Evolutionary conservation across 2,888 invertebrate genomes (phyloP).

Genomic region (Eupithecia dodoneata): DNA sequence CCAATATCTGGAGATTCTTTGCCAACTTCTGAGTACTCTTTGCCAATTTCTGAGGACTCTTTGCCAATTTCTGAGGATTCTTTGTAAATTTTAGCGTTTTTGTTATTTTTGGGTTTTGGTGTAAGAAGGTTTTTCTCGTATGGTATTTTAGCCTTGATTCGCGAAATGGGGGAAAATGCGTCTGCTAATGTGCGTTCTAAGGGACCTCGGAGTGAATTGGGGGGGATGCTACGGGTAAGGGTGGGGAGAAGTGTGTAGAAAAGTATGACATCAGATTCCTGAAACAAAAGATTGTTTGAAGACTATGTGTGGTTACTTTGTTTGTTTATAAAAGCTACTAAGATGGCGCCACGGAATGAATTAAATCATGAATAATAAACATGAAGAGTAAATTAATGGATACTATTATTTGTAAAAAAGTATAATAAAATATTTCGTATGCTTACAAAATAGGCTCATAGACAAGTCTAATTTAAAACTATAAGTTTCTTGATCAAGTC

Average conservation of each 20-base stretch:
- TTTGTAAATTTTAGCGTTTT: background rate
- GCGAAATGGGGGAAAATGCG: conserved; percentile 54
- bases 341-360: no score
- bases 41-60: conserved; percentile 19
- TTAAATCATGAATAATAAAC: no score
- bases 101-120: conserved; percentile 1
- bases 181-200: conserved; percentile 77
- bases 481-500: no score
- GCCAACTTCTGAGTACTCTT: conserved; percentile 10
- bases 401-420: no score
- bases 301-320: background rate
- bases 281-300: conserved; percentile 42
- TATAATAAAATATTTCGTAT: no score
- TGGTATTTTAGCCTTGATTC: conserved; percentile 37
- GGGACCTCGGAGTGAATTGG: conserved; percentile 81
- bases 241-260: conserved; percentile 81
- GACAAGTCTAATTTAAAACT: no score
- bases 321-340: no score
- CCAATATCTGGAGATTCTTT: conserved; percentile 14
- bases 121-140: conserved; percentile 29
- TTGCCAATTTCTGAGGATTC: conserved; percentile 1
- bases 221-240: conserved; percentile 84
- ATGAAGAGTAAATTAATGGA: no score
- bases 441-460: no score
- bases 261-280: conserved; percentile 77